Percentiles rank a stretch among this genome's conserved stretches.
Conservation (phyloP, 2,888 invertebrate genomes). For the Piscicola geometra region DNA sequence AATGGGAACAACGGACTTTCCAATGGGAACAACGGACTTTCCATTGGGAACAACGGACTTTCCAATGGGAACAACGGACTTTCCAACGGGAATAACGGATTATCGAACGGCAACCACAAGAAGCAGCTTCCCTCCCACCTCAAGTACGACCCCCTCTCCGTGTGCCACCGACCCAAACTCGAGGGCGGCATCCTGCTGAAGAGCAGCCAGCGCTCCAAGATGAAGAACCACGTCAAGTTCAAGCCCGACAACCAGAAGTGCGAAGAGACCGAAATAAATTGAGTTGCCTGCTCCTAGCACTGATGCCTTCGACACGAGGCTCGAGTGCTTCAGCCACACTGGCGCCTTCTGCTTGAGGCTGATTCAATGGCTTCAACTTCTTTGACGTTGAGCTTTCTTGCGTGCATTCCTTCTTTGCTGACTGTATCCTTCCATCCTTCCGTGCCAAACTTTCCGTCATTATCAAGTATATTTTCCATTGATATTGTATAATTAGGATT, state of each 20-base stretch:
- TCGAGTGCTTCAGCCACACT: no score
- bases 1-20: no score
- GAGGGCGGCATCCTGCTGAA: slow-evolving; percentile 1
- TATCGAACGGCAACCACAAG: neutral
- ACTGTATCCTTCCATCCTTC: neutral
- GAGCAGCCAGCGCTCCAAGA: neutral
- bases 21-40: no score
- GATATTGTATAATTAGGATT: no score
- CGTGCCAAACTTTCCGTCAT: neutral
- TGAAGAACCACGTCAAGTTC: slow-evolving; percentile 25
- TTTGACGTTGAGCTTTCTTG: neutral
- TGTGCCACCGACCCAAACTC: neutral
- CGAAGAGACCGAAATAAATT: slow-evolving; percentile 28
- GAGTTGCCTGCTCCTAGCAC: no score
- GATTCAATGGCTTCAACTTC: no score
- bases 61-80: no score
- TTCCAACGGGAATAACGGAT: no score
- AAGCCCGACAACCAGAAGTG: slow-evolving; percentile 27
- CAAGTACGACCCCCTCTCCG: slow-evolving; percentile 1
- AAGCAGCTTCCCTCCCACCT: slow-evolving; percentile 8
- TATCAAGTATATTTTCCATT: no score
- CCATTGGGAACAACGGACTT: no score
- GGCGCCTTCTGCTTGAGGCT: no score
- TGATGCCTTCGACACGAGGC: no score
- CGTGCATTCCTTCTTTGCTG: neutral